Conservation (phyloP, 2,113 vertebrate genomes). For the Saiga tatarica region DNA sequence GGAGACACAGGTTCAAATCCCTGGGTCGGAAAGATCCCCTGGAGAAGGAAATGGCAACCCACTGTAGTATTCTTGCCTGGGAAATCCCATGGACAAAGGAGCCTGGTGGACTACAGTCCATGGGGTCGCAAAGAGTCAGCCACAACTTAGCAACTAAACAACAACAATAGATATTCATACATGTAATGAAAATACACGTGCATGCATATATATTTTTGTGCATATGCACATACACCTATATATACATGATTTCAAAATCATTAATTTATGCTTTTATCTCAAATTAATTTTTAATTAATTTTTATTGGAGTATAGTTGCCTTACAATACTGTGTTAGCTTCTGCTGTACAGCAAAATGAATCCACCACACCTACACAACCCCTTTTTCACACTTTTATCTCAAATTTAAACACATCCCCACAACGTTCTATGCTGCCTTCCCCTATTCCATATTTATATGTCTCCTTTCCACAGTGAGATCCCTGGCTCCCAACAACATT, state of each 20-base stretch:
- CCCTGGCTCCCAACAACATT: neutral
- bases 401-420: neutral
- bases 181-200: too few relatives aligned
- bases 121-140: neutral
- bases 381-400: neutral
- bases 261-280: neutral
- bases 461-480: neutral
- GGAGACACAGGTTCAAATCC: neutral
- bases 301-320: neutral
- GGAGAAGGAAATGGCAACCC: neutral
- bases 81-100: neutral
- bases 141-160: neutral
- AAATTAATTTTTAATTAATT: neutral
- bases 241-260: neutral
- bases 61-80: neutral
- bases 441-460: neutral
- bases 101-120: neutral
- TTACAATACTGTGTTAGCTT: neutral
- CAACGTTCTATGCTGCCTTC: neutral
- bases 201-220: neutral
- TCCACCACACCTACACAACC: neutral
- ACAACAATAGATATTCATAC: neutral
- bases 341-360: neutral
- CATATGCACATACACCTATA: neutral
- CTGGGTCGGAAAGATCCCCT: neutral